phyloP scores from a whole-genome alignment of 2,797 vertebrate species.

The Denticeps clupeoides region DNA sequence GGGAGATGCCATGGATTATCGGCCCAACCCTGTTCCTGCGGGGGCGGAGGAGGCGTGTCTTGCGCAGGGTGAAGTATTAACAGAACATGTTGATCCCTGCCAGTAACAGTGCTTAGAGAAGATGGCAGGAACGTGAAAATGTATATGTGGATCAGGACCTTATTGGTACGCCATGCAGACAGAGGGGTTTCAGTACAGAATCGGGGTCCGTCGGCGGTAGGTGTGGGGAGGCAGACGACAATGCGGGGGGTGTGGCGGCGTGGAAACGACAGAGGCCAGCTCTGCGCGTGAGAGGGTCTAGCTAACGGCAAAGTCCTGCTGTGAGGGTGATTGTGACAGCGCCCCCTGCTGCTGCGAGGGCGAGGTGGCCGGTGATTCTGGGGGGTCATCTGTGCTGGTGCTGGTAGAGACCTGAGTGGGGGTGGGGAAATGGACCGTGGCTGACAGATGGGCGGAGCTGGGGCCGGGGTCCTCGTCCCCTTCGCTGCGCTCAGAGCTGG shows the following conservation, averaged over 20 bases:
- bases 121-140: conserved; percentile 43
- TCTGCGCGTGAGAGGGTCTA: conserved; percentile 62
- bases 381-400: conserved; percentile 75
- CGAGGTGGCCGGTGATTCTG: conserved; percentile 36
- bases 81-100: conserved; percentile 51
- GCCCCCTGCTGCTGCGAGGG: conserved; percentile 22
- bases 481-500: conserved; percentile 57
- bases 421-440: conserved; percentile 40
- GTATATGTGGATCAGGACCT: conserved; percentile 34
- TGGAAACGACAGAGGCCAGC: conserved; percentile 66
- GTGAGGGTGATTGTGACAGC: conserved; percentile 38
- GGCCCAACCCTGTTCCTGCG: no score
- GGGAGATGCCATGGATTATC: no score
- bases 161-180: conserved; percentile 79
- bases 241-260: conserved; percentile 3
- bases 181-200: conserved; percentile 43
- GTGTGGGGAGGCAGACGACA: conserved; percentile 24
- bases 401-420: conserved; percentile 78
- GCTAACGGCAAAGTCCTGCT: conserved; percentile 70
- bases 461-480: conserved; percentile 46
- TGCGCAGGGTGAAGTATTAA: conserved; percentile 3
- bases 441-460: conserved; percentile 45
- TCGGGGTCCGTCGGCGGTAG: conserved; percentile 10
- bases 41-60: no score
- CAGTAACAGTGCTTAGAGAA: conserved; percentile 57